Conservation (phyloP, 1,140 invertebrate genomes). For the Halyomorpha halys region DNA sequence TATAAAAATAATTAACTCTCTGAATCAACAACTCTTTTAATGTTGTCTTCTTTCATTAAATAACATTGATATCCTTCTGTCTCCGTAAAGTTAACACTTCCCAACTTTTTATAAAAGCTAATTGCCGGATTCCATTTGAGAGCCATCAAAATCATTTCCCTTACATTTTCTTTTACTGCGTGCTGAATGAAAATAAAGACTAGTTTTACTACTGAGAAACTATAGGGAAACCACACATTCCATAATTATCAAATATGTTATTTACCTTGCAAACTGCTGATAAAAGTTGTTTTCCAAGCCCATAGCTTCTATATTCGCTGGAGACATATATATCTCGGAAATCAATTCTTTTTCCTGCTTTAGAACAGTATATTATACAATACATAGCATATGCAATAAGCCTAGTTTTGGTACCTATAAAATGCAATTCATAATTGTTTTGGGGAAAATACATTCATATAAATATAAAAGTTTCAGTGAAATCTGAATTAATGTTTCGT, state of each 20-base stretch:
- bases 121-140: conserved; percentile 72
- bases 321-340: conserved; percentile 77
- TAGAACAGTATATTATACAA: conserved; percentile 67
- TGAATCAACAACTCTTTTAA: too few species aligned
- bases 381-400: conserved; percentile 61
- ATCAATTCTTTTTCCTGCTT: conserved; percentile 61
- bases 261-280: conserved; percentile 55
- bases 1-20: too few species aligned
- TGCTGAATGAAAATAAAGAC: conserved; percentile 38
- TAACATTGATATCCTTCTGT: conserved; percentile 53
- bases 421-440: too few species aligned
- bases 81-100: conserved; percentile 54
- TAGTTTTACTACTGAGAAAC: too few species aligned
- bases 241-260: not conserved
- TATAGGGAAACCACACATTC: not conserved
- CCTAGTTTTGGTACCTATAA: not conserved
- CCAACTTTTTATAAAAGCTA: conserved; percentile 58
- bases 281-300: conserved; percentile 61
- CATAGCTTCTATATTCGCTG: conserved; percentile 46
- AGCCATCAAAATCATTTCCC: conserved; percentile 61
- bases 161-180: conserved; percentile 44
- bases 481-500: too few species aligned
- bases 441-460: too few species aligned
- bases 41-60: too few species aligned
- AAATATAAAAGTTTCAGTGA: too few species aligned